Percentiles rank a stretch among this genome's conserved stretches.
Conservation (phyloP, 2,113 vertebrate genomes). For the Erythrocercus mccallii region DNA sequence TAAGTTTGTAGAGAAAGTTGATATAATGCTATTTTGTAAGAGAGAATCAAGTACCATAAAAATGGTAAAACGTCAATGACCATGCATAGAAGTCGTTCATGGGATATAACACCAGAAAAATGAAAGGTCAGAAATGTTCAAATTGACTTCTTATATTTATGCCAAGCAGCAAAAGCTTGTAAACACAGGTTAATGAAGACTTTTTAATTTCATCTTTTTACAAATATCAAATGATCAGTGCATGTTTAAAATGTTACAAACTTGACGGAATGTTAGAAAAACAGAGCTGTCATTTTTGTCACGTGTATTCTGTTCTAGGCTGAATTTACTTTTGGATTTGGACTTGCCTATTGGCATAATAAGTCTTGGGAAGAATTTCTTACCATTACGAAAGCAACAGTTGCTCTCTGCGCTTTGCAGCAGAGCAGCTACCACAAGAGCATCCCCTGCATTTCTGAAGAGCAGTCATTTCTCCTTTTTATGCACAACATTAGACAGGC, state of each 20-base stretch:
- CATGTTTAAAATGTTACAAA: not conserved
- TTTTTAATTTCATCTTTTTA: not conserved
- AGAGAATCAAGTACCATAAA: not conserved
- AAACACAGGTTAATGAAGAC: not conserved
- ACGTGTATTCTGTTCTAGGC: not conserved
- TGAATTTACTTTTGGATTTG: not conserved
- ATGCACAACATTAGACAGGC: not conserved
- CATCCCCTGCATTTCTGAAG: not conserved
- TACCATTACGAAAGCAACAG: not conserved
- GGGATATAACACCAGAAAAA: not conserved
- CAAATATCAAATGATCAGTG: not conserved
- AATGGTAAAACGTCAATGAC: not conserved
- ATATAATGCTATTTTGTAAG: not conserved
- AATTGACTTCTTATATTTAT: not conserved
- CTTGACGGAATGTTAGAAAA: not conserved
- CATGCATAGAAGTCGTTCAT: fast-evolving
- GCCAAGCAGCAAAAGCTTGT: not conserved
- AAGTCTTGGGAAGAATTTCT: not conserved
- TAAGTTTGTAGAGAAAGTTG: not conserved
- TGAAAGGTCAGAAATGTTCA: not conserved
- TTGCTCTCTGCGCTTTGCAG: not conserved
- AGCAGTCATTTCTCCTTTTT: not conserved
- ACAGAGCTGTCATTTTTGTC: not conserved
- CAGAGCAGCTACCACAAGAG: not conserved
- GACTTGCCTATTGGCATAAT: not conserved